phyloP scores from a whole-genome alignment of 2,888 invertebrate genomes.

The Drosophila anomelani region DNA sequence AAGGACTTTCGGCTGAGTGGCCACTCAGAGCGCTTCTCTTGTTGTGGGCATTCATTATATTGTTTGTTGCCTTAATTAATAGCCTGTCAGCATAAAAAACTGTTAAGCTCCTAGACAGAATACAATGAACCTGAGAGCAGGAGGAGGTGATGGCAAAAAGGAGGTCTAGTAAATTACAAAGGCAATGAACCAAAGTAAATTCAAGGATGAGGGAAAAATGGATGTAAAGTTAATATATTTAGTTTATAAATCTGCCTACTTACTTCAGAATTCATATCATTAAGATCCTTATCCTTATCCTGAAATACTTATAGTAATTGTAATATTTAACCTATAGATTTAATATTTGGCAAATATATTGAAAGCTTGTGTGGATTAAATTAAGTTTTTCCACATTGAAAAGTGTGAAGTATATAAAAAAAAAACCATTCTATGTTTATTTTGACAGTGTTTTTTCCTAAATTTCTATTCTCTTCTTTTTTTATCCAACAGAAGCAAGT shows the following conservation, averaged over 20 bases:
- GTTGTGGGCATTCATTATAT: constrained; percentile 52
- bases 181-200: constrained; percentile 13
- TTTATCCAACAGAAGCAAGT: constrained; percentile 72
- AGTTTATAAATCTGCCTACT: neutral
- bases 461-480: neutral
- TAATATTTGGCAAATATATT: neutral
- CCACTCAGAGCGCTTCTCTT: constrained; percentile 21
- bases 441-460: neutral
- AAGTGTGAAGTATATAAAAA: too few relatives aligned
- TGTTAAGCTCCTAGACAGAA: constrained; percentile 22
- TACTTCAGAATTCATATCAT: neutral
- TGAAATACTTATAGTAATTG: too few relatives aligned
- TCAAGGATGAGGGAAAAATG: neutral
- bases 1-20: constrained; percentile 46
- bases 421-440: neutral
- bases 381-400: too few relatives aligned
- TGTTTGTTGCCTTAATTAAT: constrained; percentile 65
- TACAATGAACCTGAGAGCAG: constrained; percentile 55
- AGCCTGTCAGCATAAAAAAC: constrained; percentile 57
- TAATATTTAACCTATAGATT: too few relatives aligned
- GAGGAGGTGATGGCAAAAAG: neutral
- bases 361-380: too few relatives aligned
- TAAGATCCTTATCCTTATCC: too few relatives aligned
- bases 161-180: neutral
- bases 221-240: neutral